Percentiles rank a stretch among this genome's conserved stretches.
Evolutionary conservation across 1,140 invertebrate species (phyloP).

Genomic region (Zaprionus camerounensis): DNA sequence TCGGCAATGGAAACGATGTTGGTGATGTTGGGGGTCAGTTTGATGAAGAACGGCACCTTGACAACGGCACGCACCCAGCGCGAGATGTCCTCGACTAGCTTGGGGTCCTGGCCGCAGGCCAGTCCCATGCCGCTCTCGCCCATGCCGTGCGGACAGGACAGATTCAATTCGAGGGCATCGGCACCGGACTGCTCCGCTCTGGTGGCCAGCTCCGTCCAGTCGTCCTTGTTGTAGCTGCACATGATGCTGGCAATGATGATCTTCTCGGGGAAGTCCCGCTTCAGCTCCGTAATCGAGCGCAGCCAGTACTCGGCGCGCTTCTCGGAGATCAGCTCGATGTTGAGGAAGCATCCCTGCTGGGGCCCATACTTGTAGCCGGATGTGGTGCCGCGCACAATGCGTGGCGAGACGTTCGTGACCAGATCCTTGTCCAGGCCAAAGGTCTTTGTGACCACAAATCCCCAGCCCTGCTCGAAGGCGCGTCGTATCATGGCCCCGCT

Average conservation of each 20-base stretch:
- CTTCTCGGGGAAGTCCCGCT: conserved; percentile 95
- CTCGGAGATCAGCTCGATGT: conserved; percentile 99
- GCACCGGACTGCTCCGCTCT: conserved; percentile 94
- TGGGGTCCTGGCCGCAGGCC: conserved; percentile 97
- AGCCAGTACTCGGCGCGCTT: conserved; percentile 98
- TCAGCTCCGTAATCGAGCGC: conserved; percentile 94
- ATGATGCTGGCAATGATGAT: conserved; percentile 98
- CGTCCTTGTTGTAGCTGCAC: conserved; percentile 94
- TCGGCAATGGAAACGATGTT: conserved; percentile 94
- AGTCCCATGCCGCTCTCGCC: conserved; percentile 98
- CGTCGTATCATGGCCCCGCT: conserved; percentile 97
- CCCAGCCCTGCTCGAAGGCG: conserved; percentile 98
- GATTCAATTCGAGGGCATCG: conserved; percentile 97
- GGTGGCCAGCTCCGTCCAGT: conserved; percentile 94
- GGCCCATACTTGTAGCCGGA: conserved; percentile 96
- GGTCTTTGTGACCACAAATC: conserved; percentile 98
- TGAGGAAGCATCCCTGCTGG: conserved; percentile 96
- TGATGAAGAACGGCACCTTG: conserved; percentile 98
- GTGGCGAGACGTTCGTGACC: conserved; percentile 98
- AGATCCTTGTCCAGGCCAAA: conserved; percentile 97
- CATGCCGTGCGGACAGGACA: conserved; percentile 99
- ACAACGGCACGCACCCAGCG: conserved; percentile 93
- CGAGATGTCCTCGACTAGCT: conserved; percentile 95
- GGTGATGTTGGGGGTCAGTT: conserved; percentile 99
- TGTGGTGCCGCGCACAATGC: conserved; percentile 97